phyloP scores from a whole-genome alignment of 2,797 vertebrate species.

The Helicolenus hilgendorfi region DNA sequence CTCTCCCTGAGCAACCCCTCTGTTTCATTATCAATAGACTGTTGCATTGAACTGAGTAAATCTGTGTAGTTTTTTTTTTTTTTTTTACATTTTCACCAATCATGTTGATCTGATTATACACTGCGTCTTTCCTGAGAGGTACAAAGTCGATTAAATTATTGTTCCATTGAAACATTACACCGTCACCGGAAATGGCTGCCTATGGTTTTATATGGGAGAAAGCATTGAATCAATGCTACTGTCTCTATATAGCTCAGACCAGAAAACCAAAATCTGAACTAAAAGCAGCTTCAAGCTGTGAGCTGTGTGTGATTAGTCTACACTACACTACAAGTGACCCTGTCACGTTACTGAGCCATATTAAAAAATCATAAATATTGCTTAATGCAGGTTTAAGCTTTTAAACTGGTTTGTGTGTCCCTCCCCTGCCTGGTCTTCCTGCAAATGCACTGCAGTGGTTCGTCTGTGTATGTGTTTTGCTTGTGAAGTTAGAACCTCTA shows the following conservation, averaged over 20 bases:
- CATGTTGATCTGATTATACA: neutral
- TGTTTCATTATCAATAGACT: neutral
- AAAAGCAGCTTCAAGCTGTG: conserved; percentile 9
- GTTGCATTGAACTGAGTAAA: neutral
- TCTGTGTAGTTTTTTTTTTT: neutral
- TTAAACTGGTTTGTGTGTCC: neutral
- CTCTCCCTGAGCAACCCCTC: neutral
- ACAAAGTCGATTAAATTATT: conserved; percentile 4
- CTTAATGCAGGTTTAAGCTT: neutral
- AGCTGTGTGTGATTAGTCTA: conserved; percentile 33
- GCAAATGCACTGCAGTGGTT: conserved; percentile 22
- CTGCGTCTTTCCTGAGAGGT: neutral
- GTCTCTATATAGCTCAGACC: neutral
- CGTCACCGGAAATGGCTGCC: neutral
- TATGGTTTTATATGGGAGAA: conserved; percentile 10
- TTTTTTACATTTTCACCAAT: neutral
- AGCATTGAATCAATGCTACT: conserved; percentile 8
- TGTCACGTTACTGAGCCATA: conserved; percentile 21
- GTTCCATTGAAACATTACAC: conserved; percentile 20
- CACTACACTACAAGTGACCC: conserved; percentile 12
- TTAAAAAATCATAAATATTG: neutral
- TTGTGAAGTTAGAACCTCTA: neutral
- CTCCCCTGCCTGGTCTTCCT: neutral
- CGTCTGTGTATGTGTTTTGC: neutral
- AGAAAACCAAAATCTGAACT: neutral